Base-by-base conservation (phyloP, 2,113 vertebrate genomes). In the Nettapus auritus region DNA sequence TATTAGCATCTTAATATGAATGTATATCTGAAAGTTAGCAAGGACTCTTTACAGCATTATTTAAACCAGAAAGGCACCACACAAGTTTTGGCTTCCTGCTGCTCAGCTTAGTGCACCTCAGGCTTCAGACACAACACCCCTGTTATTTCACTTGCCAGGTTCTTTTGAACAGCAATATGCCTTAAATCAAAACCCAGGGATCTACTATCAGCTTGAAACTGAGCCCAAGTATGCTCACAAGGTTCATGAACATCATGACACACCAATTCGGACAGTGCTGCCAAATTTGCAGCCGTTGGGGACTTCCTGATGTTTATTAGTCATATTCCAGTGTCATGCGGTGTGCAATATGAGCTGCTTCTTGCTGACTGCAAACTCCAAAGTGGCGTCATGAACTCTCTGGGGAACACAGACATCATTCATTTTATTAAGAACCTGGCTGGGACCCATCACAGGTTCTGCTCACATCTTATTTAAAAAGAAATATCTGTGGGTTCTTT, bases 221-320 rank as follows among this genome's bases (percentile, higher is more conserved):
- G 73, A 55, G 44, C 77, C 74, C 74, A 74, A 21, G n/a, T 82
- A 84, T 7, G 16, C 86, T 93, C 77, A 73, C 53, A 93, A 86
- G 34, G 55, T 88, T 85, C 62, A 50, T 1, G 33, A 81, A 22
- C 62, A 57, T 73, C 57, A 68, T 31, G 56, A 55, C 36, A 9
- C 64, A 76, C 90, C 48, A 73, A 18, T 79, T 92, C 80, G 44
- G 82, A 57, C 53, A 73, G 66, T 4, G 1, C 62, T 95, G 93
- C 93, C 92, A 92, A 94, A 88, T 66, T 89, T 11, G 5, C 86
- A 92, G 88, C 62, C 82, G 6, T 82, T 94, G 86, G 93, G 95
- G 88, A 95, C 94, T 97, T 97, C 94, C 95, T 97, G 92, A 62
- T 95, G 88, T 96, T 96, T 96, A 82, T 94, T 78, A 93, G 95